phyloP scores from a whole-genome alignment of 2,113 vertebrate species.

The Electrona antarctica region DNA sequence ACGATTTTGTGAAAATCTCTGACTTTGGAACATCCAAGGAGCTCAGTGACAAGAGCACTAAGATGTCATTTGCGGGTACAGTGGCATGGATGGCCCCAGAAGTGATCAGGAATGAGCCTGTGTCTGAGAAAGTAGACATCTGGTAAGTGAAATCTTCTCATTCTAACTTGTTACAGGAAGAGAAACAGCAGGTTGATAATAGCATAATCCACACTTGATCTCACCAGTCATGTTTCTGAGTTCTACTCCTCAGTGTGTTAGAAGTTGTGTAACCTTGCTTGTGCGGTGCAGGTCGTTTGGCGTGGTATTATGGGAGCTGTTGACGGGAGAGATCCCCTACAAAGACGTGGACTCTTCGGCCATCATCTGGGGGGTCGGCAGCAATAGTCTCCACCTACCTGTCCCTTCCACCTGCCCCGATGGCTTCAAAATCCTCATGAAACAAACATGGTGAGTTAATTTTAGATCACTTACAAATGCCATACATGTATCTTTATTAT shows the following conservation, averaged over 20 bases:
- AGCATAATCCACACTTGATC: not conserved
- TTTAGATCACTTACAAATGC: too few relatives aligned
- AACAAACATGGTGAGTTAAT: conserved; percentile 91
- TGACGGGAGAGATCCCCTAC: conserved; percentile 97
- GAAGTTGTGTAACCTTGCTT: not conserved
- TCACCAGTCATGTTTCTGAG: too few relatives aligned
- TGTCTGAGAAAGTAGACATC: conserved; percentile 98
- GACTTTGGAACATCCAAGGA: conserved; percentile 99
- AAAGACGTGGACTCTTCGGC: conserved; percentile 98
- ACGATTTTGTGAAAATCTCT: conserved; percentile 95
- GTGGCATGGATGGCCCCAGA: conserved; percentile 99
- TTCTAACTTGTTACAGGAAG: too few relatives aligned
- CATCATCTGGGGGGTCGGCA: conserved; percentile 99
- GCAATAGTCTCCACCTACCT: conserved; percentile 97
- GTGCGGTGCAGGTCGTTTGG: conserved; percentile 89
- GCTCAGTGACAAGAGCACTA: conserved; percentile 98
- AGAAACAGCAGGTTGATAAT: not conserved
- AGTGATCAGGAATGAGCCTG: conserved; percentile 96
- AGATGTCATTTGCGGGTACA: conserved; percentile 98
- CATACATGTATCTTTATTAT: too few relatives aligned
- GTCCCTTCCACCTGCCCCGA: conserved; percentile 98
- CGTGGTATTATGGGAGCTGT: conserved; percentile 95
- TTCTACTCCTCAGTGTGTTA: not conserved
- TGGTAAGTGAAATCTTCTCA: conserved; percentile 82
- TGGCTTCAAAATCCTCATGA: conserved; percentile 99